A percentile compares a stretch with the other conserved stretches of the same genome.
Conservation (phyloP, 2,113 vertebrate genomes). For the Rattus rattus region DNA sequence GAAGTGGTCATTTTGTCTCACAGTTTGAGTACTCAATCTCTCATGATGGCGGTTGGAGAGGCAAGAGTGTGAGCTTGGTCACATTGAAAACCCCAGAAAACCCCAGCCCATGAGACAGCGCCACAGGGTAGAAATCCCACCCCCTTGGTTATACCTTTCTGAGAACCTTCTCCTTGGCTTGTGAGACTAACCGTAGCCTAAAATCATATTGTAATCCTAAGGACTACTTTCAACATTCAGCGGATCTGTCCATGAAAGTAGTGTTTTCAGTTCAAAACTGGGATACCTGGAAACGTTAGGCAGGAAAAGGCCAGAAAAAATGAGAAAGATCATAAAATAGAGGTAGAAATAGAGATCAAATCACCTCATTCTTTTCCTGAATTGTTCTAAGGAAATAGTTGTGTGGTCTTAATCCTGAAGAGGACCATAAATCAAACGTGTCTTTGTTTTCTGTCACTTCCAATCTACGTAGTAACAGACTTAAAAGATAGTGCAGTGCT, state of each 20-base stretch:
- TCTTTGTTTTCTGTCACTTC: background rate
- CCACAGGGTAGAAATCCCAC: background rate
- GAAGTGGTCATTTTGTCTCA: background rate
- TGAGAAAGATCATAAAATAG: background rate
- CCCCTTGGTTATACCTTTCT: background rate
- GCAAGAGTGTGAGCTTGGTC: too few relatives aligned
- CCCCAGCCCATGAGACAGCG: background rate
- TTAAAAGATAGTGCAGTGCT: background rate
- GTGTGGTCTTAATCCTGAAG: background rate
- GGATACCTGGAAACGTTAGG: background rate
- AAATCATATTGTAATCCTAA: background rate
- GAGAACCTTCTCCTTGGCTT: too few relatives aligned
- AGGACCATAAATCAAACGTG: background rate
- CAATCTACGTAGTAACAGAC: background rate
- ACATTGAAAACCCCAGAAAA: too few relatives aligned
- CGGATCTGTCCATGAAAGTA: background rate
- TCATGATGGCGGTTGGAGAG: background rate
- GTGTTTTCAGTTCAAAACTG: background rate
- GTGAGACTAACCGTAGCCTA: background rate
- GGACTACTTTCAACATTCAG: background rate
- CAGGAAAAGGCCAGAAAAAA: background rate
- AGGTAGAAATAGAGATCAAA: background rate
- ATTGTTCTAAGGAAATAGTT: background rate
- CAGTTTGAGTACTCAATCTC: background rate
- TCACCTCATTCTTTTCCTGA: background rate